Base-by-base conservation (phyloP, 2,888 invertebrate genomes). In the Acanthopleura granulata region DNA sequence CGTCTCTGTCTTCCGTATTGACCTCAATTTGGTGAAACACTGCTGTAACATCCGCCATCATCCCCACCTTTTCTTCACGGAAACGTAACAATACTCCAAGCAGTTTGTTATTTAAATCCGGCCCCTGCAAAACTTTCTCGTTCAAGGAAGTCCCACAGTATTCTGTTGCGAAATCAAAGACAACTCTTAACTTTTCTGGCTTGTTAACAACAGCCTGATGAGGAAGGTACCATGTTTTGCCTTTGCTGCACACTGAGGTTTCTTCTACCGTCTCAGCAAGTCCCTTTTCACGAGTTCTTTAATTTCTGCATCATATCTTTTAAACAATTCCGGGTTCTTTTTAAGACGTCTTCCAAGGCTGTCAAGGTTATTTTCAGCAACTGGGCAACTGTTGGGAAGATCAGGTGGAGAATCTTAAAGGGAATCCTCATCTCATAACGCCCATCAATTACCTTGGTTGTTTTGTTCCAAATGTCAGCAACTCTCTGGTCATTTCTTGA, bases 1-100 rank as follows among this genome's bases (percentile, higher is more conserved):
- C n/a, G n/a, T n/a, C n/a, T n/a, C n/a, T n/a, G n/a, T n/a, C n/a
- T n/a, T 25, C 72, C 11, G 29, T 27, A 49, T 14, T 1, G 0
- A 75, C 72, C 29, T 27, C 1, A 11, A 75, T 72, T 49, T 75
- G 75, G 29, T 57, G 29, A 57, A 73, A 75, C 75, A 75, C 74
- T 6, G 27, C 72, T 22, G 50, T 49, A 50, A 75, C 49, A 27
- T 75, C 75, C 22, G 27, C 75, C 72, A 73, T 75, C 14, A 72
- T 3, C 18, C 9, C 75, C 0, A 57, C 18, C 50, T 4, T 25
- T 9, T 72, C 27, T n/a, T 72, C 27, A 3, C 72, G 15, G 25
- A 72, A 72, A 6, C 51, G 29, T 18, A 57, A 27, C 18, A 72
- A 18, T 16, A 72, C 72, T 22, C 61, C 57, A 1, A 72, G 18